phyloP scores from a whole-genome alignment of 2,888 invertebrate genomes.

The Plagodis pulveraria region DNA sequence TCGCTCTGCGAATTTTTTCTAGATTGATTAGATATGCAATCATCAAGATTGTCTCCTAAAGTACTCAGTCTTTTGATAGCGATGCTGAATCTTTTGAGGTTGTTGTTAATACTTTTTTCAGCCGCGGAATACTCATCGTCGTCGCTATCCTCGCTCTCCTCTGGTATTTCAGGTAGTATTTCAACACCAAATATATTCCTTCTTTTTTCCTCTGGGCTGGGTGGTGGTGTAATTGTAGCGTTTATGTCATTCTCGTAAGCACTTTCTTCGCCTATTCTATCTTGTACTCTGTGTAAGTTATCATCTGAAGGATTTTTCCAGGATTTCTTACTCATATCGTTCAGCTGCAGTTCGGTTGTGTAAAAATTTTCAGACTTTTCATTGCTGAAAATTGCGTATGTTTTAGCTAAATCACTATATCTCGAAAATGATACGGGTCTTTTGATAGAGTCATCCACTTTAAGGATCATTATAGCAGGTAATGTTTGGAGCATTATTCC shows the following conservation, averaged over 20 bases:
- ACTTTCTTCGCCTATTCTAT: conserved; percentile 46
- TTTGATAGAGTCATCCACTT: conserved; percentile 56
- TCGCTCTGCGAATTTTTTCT: conserved; percentile 67
- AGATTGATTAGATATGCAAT: conserved; percentile 73
- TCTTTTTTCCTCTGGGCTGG: conserved; percentile 76
- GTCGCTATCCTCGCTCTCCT: conserved; percentile 76
- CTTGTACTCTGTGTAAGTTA: conserved; percentile 59
- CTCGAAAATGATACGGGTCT: conserved; percentile 66
- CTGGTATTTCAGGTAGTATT: conserved; percentile 82
- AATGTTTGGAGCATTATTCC: conserved; percentile 74
- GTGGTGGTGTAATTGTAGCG: conserved; percentile 72
- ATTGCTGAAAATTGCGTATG: conserved; percentile 70
- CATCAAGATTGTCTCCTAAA: conserved; percentile 79
- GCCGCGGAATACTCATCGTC: conserved; percentile 45
- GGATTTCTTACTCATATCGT: conserved; percentile 71
- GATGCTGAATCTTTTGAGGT: conserved; percentile 68
- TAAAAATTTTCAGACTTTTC: conserved; percentile 58
- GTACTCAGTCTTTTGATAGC: conserved; percentile 81
- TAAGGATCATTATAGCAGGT: conserved; percentile 69
- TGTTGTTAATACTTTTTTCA: conserved; percentile 49
- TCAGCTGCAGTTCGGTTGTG: conserved; percentile 70
- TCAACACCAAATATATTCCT: conserved; percentile 80
- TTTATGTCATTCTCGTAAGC: conserved; percentile 50
- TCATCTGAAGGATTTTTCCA: conserved; percentile 81
- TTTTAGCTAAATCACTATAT: conserved; percentile 69